phyloP scores from a whole-genome alignment of 1,140 invertebrate species.

The Anagrus nilaparvatae region DNA sequence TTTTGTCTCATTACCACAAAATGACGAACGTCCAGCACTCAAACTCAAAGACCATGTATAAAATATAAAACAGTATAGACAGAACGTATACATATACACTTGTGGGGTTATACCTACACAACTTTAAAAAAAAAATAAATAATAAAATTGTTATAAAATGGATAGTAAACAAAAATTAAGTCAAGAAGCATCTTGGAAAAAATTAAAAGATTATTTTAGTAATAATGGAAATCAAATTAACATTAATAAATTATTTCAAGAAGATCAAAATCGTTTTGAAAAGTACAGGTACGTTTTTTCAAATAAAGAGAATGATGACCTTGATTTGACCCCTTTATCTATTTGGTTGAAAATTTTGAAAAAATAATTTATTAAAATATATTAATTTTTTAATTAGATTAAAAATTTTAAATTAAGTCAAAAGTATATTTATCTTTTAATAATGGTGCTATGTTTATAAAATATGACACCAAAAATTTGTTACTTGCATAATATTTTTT shows the following conservation, averaged over 20 bases:
- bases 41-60: too few species aligned
- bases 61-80: too few species aligned
- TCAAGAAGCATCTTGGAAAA: constrained; percentile 57
- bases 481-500: constrained; percentile 5
- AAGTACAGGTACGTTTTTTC: constrained; percentile 79
- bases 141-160: constrained; percentile 32
- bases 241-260: constrained; percentile 65
- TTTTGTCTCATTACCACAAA: too few species aligned
- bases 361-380: constrained; percentile 9
- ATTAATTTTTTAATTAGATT: constrained; percentile 4
- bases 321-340: constrained; percentile 27
- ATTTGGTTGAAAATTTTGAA: constrained; percentile 8
- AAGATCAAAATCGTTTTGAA: constrained; percentile 65
- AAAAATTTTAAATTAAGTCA: neutral
- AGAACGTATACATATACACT: too few species aligned
- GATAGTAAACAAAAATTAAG: constrained; percentile 43
- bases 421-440: constrained; percentile 4
- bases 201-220: constrained; percentile 63
- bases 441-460: constrained; percentile 2
- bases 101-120: too few species aligned
- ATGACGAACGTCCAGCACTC: too few species aligned
- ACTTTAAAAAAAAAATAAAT: too few species aligned
- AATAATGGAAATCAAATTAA: constrained; percentile 58
- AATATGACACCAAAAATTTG: neutral
- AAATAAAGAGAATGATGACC: constrained; percentile 25